phyloP scores from a whole-genome alignment of 2,888 invertebrate species.

The Lepidochrysops patricia region DNA sequence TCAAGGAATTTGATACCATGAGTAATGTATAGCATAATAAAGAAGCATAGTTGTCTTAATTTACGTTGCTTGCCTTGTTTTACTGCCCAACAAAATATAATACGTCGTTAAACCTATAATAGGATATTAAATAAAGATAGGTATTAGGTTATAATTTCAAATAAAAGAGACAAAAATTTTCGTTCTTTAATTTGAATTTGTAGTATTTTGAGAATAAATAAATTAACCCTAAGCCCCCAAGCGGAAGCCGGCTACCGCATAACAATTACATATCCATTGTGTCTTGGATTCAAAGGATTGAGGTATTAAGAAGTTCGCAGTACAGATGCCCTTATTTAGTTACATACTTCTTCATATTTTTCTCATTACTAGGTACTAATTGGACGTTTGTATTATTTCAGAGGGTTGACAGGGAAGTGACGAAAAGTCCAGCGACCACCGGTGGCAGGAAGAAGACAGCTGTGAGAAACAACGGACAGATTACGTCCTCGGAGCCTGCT shows the following conservation, averaged over 20 bases:
- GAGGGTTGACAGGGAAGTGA: slow-evolving; percentile 61
- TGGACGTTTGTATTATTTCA: slow-evolving; percentile 34
- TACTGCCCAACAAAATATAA: neutral
- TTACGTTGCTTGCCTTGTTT: neutral
- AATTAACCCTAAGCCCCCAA: too few species aligned
- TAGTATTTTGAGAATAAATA: too few species aligned
- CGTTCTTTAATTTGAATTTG: too few species aligned
- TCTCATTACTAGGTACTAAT: neutral
- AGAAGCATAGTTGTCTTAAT: neutral
- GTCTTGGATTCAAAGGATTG: too few species aligned
- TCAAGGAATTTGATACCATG: neutral
- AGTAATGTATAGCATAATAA: neutral
- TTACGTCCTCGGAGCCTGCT: slow-evolving; percentile 46
- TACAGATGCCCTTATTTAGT: too few species aligned
- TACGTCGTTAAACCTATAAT: neutral
- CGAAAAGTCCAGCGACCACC: slow-evolving; percentile 62
- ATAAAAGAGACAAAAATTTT: too few species aligned
- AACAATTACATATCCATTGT: too few species aligned
- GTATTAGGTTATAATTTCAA: too few species aligned
- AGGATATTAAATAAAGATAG: neutral
- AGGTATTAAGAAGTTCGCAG: too few species aligned
- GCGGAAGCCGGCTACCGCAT: too few species aligned
- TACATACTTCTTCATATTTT: neutral
- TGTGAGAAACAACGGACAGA: slow-evolving; percentile 61
- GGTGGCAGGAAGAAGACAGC: slow-evolving; percentile 59